phyloP scores from a whole-genome alignment of 2,113 vertebrate genomes.

The Anhinga rufa region DNA sequence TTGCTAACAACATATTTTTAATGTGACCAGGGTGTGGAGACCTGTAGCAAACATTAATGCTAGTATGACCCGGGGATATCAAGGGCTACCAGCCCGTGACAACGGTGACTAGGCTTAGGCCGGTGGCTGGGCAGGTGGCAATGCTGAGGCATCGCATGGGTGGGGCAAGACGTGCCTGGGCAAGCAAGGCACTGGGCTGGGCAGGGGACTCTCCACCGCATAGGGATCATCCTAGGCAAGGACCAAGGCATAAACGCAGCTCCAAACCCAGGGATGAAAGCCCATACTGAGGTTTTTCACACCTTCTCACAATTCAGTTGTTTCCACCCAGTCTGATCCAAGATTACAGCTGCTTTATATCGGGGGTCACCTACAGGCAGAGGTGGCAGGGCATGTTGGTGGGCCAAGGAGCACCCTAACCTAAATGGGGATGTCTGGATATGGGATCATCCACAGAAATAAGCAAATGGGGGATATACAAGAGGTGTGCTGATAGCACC shows the following conservation, averaged over 20 bases:
- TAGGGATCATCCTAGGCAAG: background rate
- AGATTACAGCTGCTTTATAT: background rate
- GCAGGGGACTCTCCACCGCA: background rate
- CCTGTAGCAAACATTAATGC: background rate
- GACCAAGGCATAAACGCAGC: background rate
- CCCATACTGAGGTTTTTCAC: background rate
- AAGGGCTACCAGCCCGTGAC: background rate
- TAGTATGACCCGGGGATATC: background rate
- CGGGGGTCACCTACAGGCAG: background rate
- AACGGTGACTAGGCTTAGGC: background rate
- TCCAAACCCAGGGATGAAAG: background rate
- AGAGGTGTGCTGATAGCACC: background rate
- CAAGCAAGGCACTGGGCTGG: background rate
- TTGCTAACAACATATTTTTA: background rate
- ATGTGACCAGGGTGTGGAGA: background rate
- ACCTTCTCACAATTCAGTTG: background rate
- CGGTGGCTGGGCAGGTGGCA: background rate
- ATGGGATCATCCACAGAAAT: background rate
- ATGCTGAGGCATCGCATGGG: background rate
- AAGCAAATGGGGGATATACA: background rate
- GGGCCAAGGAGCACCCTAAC: background rate
- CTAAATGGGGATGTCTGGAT: background rate
- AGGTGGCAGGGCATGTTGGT: background rate
- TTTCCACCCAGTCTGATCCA: background rate
- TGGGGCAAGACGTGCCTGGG: background rate